Base-by-base conservation (phyloP, 2,888 invertebrate species). In the Gnatocerus cornutus region DNA sequence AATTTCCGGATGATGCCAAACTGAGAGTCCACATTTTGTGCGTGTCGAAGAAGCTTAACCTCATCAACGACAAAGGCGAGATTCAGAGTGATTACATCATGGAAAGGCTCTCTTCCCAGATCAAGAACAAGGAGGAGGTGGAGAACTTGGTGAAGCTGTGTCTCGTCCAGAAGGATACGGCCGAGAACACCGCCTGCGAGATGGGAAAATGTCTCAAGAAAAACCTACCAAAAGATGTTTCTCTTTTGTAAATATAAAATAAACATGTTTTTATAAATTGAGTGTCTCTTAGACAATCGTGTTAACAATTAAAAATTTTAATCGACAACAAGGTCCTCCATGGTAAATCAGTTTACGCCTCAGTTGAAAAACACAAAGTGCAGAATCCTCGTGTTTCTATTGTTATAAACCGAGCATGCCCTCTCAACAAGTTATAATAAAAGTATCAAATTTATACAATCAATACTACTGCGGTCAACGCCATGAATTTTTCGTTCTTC, bases 21-120 rank as follows among this genome's bases (percentile, higher is more conserved):
- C 71, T 87, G 1, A 87, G 86, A 73, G 85, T 85, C 41, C 87
- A 87, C 72, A 80, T 82, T 0, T 76, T 85, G 0, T 88, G 87
- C 75, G 85, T 87, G 81, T 85, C 87, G 77, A 78, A 85, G 67
- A 87, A 86, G 69, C 80, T 86, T 0, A 86, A 84, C 0, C 85
- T 86, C 56, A 68, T 87, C 8, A 86, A 86, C 29, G 81, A 84
- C 0, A 69, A 72, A 16, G 78, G 75, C 5, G 73, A 73, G n/a
- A 61, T 77, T 16, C 73, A 77, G 21, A 8, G 48, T 0, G 86
- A 86, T 7, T 80, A 79, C 0, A 85, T 87, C 1, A 62, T 86
- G 3, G 74, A 84, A 0, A 87, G 87, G 72, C 12, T 63, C 7
- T 58, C 86, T 8, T 12, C n/a, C 3, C 43, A 62, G 27, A 45